Base-by-base conservation (phyloP, 2,797 vertebrate species). In the Sebastes miniatus region DNA sequence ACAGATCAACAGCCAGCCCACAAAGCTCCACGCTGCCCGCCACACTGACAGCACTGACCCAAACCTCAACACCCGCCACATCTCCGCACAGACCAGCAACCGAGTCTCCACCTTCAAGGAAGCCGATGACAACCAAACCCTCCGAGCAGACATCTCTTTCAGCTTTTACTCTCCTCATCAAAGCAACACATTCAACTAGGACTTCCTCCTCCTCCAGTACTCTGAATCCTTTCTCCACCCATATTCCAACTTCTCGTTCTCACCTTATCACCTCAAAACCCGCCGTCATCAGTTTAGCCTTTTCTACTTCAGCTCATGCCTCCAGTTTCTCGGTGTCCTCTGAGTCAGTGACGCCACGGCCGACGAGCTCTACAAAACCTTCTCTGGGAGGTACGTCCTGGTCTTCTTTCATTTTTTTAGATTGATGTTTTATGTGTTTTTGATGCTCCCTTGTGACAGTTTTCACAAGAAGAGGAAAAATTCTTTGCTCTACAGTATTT, bases 331-430 rank as follows among this genome's bases (percentile, higher is more conserved):
- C 77, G 4, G 3, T 5, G n/a, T 73, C 71, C 67, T 76, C 85
- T 13, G 69, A 52, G 13, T 70, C 76, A 5, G 25, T 1, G 22
- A 73, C 1, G 20, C 22, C 43, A 2, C 50, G 27, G 24, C 10
- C 73, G 1, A 31, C 8, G 18, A 77, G 8, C 34, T 20, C 73
- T 3, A 10, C 34, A 2, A 65, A 39, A 43, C 6, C 50, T 59
- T 20, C 74, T 22, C 67, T 84, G 3, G 81, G 79, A 90, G 91
- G 95, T 95, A 39, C 0, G 34, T 14, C 8, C 20, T 54, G 3
- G 7, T 25, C 27, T 20, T 24, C 34, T 25, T 36, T 16, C 24
- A 1, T 22, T 52, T 24, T 27, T 36, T 36, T 36, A 9, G 1
- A 27, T n/a, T 47, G 2, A 56, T 6, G 4, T 2, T n/a, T 59